These are phyloP conservation scores for Pagetopsis macropterus DNA, from an alignment of 2,797 vertebrate species.

Conservation along the genomic window DNA sequence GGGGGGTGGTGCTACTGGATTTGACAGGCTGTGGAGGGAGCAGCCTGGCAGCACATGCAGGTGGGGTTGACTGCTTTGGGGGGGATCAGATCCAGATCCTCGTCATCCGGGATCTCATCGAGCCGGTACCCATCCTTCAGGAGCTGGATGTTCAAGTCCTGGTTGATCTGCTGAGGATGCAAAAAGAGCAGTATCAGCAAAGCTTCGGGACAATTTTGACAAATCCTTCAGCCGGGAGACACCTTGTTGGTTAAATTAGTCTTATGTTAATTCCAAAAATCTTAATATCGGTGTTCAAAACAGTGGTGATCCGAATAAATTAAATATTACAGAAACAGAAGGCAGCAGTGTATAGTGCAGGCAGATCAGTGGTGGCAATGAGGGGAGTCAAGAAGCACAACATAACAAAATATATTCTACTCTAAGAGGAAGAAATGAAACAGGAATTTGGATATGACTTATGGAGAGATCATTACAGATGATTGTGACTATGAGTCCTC, in stretches of 20 bases:
- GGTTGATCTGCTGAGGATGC: constrained; percentile 94
- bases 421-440: constrained; percentile 28
- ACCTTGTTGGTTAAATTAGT: constrained; percentile 1
- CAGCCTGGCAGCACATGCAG: constrained; percentile 99
- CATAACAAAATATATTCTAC: background rate
- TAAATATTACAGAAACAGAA: constrained; percentile 1
- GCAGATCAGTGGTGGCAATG: constrained; percentile 15
- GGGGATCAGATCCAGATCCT: constrained; percentile 98
- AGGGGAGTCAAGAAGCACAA: constrained; percentile 7
- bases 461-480: constrained; percentile 19
- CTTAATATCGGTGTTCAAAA: background rate
- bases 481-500: constrained; percentile 21
- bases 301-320: constrained; percentile 2
- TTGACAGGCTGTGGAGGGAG: constrained; percentile 95
- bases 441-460: constrained; percentile 30
- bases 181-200: constrained; percentile 14
- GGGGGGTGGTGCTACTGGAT: constrained; percentile 89
- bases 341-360: constrained; percentile 8
- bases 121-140: constrained; percentile 97
- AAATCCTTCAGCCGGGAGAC: constrained; percentile 2
- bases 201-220: background rate
- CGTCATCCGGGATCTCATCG: constrained; percentile 97
- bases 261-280: constrained; percentile 3
- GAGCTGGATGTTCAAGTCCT: constrained; percentile 99
- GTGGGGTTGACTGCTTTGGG: constrained; percentile 97